Conservation (phyloP, 2,888 invertebrate species). For the Leptopilina drosophilae region DNA sequence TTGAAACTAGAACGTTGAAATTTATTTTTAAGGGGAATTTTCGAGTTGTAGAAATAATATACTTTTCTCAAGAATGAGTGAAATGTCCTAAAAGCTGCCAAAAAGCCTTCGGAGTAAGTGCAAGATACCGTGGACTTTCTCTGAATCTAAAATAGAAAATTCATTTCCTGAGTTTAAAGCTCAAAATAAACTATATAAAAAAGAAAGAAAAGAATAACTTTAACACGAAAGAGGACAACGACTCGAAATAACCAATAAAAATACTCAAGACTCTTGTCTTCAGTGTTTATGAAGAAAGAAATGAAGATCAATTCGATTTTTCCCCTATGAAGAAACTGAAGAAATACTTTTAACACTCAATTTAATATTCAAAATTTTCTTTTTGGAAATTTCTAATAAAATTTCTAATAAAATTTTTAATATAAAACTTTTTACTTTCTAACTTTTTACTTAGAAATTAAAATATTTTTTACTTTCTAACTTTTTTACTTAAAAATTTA, state of each 20-base stretch:
- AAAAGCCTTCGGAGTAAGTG: constrained; percentile 21
- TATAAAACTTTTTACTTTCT: too few relatives aligned
- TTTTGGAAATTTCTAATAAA: too few relatives aligned
- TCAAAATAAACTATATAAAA: neutral
- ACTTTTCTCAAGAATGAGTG: constrained; percentile 20
- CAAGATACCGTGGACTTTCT: constrained; percentile 28
- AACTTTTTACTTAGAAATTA: too few relatives aligned
- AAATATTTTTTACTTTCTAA: too few relatives aligned
- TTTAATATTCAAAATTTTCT: neutral
- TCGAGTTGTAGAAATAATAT: neutral
- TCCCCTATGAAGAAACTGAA: too few relatives aligned
- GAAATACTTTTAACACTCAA: neutral
- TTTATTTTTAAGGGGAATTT: constrained; percentile 3
- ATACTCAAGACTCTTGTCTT: neutral
- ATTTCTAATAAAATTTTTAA: too few relatives aligned
- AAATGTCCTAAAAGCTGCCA: constrained; percentile 28
- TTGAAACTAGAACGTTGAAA: neutral
- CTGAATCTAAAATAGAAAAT: constrained; percentile 39
- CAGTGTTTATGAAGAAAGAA: neutral
- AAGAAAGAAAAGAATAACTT: neutral
- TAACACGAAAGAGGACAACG: constrained; percentile 10
- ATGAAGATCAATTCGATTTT: neutral
- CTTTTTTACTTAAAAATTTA: too few relatives aligned
- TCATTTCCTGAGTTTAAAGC: constrained; percentile 34
- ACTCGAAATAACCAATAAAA: constrained; percentile 14